Base-by-base conservation (phyloP, 2,888 invertebrate genomes). In the Nemotelus nigrinus region DNA sequence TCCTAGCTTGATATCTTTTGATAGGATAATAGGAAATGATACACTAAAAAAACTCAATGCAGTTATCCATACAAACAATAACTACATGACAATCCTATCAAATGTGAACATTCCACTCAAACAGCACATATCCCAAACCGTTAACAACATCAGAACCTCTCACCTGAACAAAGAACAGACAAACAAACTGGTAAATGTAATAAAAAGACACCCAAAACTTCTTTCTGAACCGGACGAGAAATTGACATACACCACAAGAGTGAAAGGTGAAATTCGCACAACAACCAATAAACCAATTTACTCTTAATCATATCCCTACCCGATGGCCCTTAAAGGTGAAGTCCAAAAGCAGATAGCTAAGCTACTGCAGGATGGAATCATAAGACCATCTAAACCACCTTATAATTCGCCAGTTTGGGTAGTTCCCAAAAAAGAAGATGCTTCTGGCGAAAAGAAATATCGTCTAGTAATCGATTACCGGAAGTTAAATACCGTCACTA, bases 381-480 rank as follows among this genome's bases (percentile, higher is more conserved):
- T n/a, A n/a, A n/a, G n/a, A n/a, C n/a, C n/a, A n/a, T n/a, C n/a
- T n/a, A n/a, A n/a, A n/a, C n/a, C n/a, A n/a, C n/a, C n/a, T n/a
- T n/a, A n/a, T n/a, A n/a, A n/a, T 7, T 43, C 55, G 8, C 71
- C 71, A 6, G 55, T 71, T 2, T 75, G 64, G 63, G 64, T 63
- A 45, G 50, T 75, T 2, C 75, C 50, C 4, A 75, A 75, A 60
- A 75, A 76, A 47, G 6, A 8, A 25, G 63, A 60, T n/a, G 48
- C 50, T 45, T 74, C 75, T 6, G 75, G 64, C 6, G 75, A 75
- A 75, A 75, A 63, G 43, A 74, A 75, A 50, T 75, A 64, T 48
- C 57, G 75, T 44, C 2, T 65, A 44, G 65, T 64, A 6, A 55
- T 76, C 6, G 76, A 65, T 39, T 76, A 76, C 48, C 48, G 76